Percentiles rank a stretch among this genome's conserved stretches.
Conservation (phyloP, 1,140 invertebrate genomes). For the Drosophila pruinosa region DNA sequence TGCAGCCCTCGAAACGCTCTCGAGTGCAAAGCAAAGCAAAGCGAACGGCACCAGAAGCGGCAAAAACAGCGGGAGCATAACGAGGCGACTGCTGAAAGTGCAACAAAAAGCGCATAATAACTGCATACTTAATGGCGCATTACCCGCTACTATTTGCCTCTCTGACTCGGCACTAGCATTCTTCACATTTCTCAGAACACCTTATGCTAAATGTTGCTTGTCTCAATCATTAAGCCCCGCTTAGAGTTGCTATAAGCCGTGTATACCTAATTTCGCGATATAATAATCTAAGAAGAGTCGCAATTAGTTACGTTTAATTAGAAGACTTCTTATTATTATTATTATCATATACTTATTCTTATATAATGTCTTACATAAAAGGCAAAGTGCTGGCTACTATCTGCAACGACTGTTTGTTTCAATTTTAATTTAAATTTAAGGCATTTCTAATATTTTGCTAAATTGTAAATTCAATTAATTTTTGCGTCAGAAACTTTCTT, state of each 20-base stretch:
- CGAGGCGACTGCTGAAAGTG: slow-evolving; percentile 71
- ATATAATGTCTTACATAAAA: no score
- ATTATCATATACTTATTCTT: neutral
- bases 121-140: slow-evolving; percentile 70
- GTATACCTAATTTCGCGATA: neutral
- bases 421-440: no score
- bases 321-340: neutral
- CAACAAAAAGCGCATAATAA: slow-evolving; percentile 79
- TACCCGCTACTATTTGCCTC: neutral
- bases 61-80: slow-evolving; percentile 45
- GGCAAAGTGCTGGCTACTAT: no score
- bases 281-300: neutral
- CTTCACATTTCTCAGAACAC: neutral
- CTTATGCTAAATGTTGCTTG: neutral
- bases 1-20: slow-evolving; percentile 63
- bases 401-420: no score
- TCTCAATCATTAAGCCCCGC: neutral
- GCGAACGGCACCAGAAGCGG: slow-evolving; percentile 2
- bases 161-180: neutral
- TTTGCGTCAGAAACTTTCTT: neutral
- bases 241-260: neutral
- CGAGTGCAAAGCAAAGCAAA: slow-evolving; percentile 35
- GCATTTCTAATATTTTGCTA: neutral
- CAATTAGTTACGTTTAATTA: neutral
- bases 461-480: neutral